Evolutionary conservation across 1,140 invertebrate species (phyloP).

Genomic region (Panonychus citri): DNA sequence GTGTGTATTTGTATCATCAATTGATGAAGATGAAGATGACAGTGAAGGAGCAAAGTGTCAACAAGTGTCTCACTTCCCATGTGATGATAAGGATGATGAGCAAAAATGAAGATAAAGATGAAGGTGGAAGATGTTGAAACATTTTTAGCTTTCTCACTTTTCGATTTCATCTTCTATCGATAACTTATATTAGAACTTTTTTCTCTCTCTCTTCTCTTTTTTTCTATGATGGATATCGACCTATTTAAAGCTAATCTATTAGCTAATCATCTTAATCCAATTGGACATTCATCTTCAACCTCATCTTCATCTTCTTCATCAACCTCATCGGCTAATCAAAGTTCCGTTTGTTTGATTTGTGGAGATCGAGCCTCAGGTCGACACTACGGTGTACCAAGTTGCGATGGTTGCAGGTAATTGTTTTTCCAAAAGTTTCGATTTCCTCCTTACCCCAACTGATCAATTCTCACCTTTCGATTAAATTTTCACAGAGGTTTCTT

Average conservation of each 20-base stretch:
- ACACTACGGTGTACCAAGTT: slow-evolving; percentile 66
- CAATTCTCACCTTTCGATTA: not conserved
- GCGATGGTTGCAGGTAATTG: slow-evolving; percentile 47
- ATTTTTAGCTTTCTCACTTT: not conserved
- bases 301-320: not conserved
- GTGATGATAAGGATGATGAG: too few relatives aligned
- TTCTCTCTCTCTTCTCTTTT: not conserved
- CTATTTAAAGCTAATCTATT: not conserved
- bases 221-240: not conserved
- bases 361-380: slow-evolving; percentile 76
- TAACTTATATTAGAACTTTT: too few relatives aligned
- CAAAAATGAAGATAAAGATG: too few relatives aligned
- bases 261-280: not conserved
- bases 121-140: not conserved
- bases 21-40: too few relatives aligned
- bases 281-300: not conserved
- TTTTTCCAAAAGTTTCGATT: not conserved
- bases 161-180: too few relatives aligned
- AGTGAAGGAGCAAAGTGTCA: too few relatives aligned
- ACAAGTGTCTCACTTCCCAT: too few relatives aligned
- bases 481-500: slow-evolving; percentile 64
- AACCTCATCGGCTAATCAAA: not conserved
- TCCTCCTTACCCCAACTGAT: not conserved
- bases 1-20: too few relatives aligned
- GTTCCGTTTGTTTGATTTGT: slow-evolving; percentile 41